Evolutionary conservation across 1,140 invertebrate species (phyloP), one percentile per base, ranked within the genome.

Genomic region (Tetraneura akinire): DNA sequence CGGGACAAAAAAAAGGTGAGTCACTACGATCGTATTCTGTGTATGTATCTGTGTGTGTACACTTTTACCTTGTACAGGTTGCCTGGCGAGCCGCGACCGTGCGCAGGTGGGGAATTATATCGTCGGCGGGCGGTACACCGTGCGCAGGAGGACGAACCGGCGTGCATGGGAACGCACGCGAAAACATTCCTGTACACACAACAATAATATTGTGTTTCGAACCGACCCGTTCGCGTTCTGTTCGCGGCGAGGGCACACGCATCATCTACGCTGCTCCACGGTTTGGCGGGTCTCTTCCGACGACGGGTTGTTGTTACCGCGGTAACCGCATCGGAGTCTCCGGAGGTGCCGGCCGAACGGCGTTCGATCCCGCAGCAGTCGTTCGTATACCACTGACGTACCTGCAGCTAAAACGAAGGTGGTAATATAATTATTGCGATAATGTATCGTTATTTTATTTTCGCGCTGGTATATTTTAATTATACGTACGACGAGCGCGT

Each of bases 111-210:
- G 57, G 16, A 18, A 32, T 26, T 10, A 4, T 37, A 9, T 32
- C 32, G 32, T 29, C 32, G 62, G 10, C 60, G 18, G 16, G 62
- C 32, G 62, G 62, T 37, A 32, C 32, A 18, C 32, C 26, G 29
- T 16, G 32, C 2, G 32, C 18, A 37, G 51, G 64, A n/a, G 64
- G 64, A 1, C 26, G 62, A n/a, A n/a, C n/a, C 18, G 62, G 29
- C 23, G 32, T 42, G 23, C 26, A 16, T n/a, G n/a, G 10, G n/a
- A n/a, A n/a, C n/a, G 16, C 62, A 21, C 64, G 64, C 64, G 64
- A 45, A 45, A 45, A 64, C 62, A 64, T 64, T 64, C 62, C 62
- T 64, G 18, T n/a, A n/a, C n/a, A n/a, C n/a, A n/a, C n/a, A n/a
- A n/a, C n/a, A n/a, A n/a, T n/a, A n/a, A n/a, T n/a, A n/a, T n/a